A percentile compares a stretch with the other conserved stretches of the same genome.
phyloP scores from a whole-genome alignment of 1,140 invertebrate genomes.

The Leptopilina boulardi region DNA sequence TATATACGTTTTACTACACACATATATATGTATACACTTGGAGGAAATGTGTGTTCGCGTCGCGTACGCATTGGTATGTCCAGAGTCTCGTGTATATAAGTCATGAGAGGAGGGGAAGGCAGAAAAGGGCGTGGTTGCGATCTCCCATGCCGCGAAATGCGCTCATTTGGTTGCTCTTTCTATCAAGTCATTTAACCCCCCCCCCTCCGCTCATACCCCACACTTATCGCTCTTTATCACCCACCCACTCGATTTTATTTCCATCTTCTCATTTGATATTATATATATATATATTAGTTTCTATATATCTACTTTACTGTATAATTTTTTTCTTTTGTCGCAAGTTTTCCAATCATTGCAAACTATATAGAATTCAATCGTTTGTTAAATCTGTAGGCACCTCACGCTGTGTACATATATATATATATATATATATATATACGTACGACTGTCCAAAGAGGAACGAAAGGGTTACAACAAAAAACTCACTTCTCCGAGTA shows the following conservation, averaged over 20 bases:
- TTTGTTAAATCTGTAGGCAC: constrained; percentile 59
- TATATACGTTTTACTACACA: constrained; percentile 45
- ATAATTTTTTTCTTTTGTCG: constrained; percentile 44
- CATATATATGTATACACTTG: background rate
- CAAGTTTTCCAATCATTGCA: constrained; percentile 60
- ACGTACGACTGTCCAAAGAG: constrained; percentile 40
- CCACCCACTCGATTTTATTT: background rate
- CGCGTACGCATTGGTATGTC: constrained; percentile 37
- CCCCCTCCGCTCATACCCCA: too few species aligned
- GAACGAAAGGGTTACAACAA: constrained; percentile 43
- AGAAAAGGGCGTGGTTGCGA: constrained; percentile 52
- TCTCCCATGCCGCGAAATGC: constrained; percentile 53
- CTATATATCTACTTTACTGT: too few species aligned
- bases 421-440: too few species aligned
- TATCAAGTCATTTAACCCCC: constrained; percentile 19
- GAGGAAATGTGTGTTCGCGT: background rate
- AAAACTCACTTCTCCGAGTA: constrained; percentile 50
- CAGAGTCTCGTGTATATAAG: constrained; percentile 41
- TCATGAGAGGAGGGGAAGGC: constrained; percentile 39
- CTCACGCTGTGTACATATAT: constrained; percentile 59
- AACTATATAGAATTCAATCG: constrained; percentile 47
- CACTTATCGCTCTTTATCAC: too few species aligned
- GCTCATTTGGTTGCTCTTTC: constrained; percentile 58
- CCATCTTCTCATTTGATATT: constrained; percentile 44
- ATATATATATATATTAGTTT: too few species aligned